Base-by-base conservation (phyloP, 1,140 invertebrate genomes). In the Wasmannia auropunctata region DNA sequence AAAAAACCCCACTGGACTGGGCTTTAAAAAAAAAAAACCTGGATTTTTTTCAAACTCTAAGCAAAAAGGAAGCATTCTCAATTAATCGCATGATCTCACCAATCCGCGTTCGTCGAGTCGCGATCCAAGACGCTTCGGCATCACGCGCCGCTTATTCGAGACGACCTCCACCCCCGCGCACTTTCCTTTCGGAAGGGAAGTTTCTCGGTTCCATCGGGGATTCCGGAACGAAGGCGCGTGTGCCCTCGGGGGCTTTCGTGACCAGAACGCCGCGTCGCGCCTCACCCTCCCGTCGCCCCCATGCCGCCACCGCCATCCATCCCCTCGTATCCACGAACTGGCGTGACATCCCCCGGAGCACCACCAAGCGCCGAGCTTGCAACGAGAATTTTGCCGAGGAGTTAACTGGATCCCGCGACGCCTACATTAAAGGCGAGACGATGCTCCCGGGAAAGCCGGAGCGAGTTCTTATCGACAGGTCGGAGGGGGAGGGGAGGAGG, bases 181-280 rank as follows among this genome's bases (percentile, higher is more conserved):
- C 25, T 65, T 69, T n/a, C 62, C 40, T 31, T 31, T 65, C 43
- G 67, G 34, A 83, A 85, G 77, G 63, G 63, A 86, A 86, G 76
- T 86, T 63, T 51, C 58, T 40, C 56, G 58, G 34, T 74, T 77
- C 72, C 72, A 31, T 56, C n/a, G 34, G 56, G 58, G 81, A 85
- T 85, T 77, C 56, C 31, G 11, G 58, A 22, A 31, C 25, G 70
- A 25, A 62, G 63, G 63, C 65, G 79, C 85, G 54, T 83, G 34
- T 74, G 34, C 79, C 85, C 51, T 80, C 65, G 43, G 46, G 79
- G 60, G 65, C 58, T 86, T 86, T 84, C 85, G 85, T 84, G 85
- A 86, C 85, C 85, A 84, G 79, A 84, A 74, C 85, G 79, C 46
- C 79, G 43, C 51, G 22, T 80, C 60, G 31, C 43, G 11, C 14